Evolutionary conservation across 2,113 vertebrate species (phyloP).

Genomic region (Litocranius walleri): DNA sequence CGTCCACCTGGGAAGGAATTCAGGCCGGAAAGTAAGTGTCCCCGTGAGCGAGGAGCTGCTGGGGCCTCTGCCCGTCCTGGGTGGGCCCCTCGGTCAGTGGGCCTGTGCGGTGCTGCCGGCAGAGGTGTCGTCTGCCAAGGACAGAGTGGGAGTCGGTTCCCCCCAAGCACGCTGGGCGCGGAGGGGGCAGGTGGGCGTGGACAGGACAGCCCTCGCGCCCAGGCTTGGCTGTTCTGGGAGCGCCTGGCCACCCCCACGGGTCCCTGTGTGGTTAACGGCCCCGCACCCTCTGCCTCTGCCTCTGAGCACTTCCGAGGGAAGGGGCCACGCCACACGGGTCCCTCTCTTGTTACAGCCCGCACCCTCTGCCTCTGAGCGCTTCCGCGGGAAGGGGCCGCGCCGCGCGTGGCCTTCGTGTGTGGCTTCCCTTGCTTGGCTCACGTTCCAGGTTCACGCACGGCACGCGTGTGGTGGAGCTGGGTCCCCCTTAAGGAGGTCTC

Average conservation of each 20-base stretch:
- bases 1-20: conserved; percentile 98
- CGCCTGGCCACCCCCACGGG: neutral
- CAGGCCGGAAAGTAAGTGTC: conserved; percentile 92
- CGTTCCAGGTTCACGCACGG: rapidly evolving
- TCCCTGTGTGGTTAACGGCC: no score
- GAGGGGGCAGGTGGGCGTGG: neutral
- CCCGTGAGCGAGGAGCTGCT: neutral
- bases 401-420: rapidly evolving
- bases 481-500: rapidly evolving
- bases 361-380: neutral
- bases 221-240: neutral
- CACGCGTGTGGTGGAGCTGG: rapidly evolving
- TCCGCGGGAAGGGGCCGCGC: rapidly evolving
- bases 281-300: neutral
- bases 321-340: rapidly evolving
- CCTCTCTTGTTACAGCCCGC: neutral
- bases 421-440: neutral
- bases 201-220: neutral
- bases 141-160: neutral
- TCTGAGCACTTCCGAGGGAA: rapidly evolving
- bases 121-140: neutral
- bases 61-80: rapidly evolving
- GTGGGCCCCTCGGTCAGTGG: neutral
- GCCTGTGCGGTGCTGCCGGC: rapidly evolving
- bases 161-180: neutral